phyloP scores from a whole-genome alignment of 92 coral and sea anemone genomes.

The Porites evermanni region DNA sequence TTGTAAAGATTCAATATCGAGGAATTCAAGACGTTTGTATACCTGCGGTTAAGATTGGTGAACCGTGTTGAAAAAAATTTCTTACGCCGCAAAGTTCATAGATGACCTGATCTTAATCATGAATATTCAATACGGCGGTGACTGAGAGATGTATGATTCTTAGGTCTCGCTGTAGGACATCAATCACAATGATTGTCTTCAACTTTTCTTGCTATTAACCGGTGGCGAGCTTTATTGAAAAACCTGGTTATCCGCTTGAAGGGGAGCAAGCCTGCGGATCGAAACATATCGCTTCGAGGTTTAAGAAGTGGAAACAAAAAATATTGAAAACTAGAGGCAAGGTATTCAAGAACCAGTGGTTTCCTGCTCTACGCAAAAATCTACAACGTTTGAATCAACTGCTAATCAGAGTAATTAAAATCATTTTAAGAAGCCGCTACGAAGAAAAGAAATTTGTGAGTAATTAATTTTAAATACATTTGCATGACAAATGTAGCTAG shows the following conservation, averaged over 20 bases:
- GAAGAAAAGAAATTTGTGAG: conserved; percentile 32
- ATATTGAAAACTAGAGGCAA: background rate
- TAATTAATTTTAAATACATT: conserved; percentile 24
- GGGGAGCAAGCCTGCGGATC: background rate
- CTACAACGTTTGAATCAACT: conserved; percentile 11
- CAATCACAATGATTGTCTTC: conserved; percentile 12
- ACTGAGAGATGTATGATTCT: background rate
- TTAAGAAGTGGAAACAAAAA: background rate
- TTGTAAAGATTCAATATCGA: conserved; percentile 11
- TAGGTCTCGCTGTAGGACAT: background rate
- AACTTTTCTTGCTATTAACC: conserved; percentile 11
- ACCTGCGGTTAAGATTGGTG: conserved; percentile 18
- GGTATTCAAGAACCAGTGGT: conserved; percentile 5
- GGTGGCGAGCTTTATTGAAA: conserved; percentile 22
- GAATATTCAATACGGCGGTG: conserved; percentile 10
- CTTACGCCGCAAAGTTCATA: background rate
- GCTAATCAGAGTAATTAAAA: conserved; percentile 37
- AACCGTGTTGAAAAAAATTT: conserved; percentile 23
- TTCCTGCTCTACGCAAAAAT: background rate
- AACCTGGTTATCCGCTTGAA: conserved; percentile 14
- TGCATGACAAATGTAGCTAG: conserved; percentile 30
- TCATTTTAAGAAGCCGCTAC: conserved; percentile 16
- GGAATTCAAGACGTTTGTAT: conserved; percentile 22
- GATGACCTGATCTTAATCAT: conserved; percentile 9
- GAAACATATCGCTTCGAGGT: background rate